A percentile compares a stretch with the other conserved stretches of the same genome.
phyloP scores from a whole-genome alignment of 2,113 vertebrate species.

The Coptodon rendalli region DNA sequence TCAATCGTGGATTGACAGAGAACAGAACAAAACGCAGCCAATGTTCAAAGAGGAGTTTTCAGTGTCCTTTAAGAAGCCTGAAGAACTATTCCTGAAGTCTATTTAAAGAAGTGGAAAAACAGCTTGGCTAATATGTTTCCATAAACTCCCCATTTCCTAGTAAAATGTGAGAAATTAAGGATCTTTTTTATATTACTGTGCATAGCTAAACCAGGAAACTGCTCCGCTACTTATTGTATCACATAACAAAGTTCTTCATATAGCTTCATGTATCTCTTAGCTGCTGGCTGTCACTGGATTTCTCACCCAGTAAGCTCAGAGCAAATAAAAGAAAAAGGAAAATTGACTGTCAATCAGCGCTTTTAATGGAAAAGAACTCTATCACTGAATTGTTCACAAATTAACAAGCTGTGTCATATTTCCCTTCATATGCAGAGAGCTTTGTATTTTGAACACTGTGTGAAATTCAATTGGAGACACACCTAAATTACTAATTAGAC shows the following conservation, averaged over 20 bases:
- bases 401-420: not conserved
- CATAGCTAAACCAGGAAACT: not conserved
- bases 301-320: not conserved
- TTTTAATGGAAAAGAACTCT: not conserved
- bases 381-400: not conserved
- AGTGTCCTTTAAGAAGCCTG: not conserved
- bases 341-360: not conserved
- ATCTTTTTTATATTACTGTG: not conserved
- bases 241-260: not conserved
- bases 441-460: not conserved
- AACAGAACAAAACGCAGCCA: not conserved
- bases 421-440: not conserved
- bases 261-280: not conserved
- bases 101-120: not conserved
- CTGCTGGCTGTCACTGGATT: not conserved
- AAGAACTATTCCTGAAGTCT: not conserved
- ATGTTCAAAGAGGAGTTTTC: not conserved
- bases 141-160: not conserved
- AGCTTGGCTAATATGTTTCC: not conserved
- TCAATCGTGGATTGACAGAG: not conserved
- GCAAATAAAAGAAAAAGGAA: not conserved
- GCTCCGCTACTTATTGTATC: not conserved
- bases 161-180: not conserved
- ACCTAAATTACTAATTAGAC: not conserved
- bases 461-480: not conserved